Conservation (phyloP, 1,140 invertebrate genomes). For the Cyclargus thomasi region DNA sequence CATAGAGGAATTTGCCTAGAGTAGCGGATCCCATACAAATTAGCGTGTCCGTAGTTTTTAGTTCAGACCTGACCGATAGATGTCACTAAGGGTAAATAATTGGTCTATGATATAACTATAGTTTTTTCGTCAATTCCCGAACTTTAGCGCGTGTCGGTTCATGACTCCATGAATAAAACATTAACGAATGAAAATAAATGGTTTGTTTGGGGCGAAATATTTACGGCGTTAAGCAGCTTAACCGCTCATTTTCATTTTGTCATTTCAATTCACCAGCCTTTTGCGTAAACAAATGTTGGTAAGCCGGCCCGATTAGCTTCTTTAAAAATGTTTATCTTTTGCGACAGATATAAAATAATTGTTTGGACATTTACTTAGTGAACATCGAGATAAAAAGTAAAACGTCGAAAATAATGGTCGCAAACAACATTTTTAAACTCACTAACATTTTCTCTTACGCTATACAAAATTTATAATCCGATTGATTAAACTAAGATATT, state of each 20-base stretch:
- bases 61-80: too few species aligned
- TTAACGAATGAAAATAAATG: conserved; percentile 7
- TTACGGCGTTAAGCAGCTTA: conserved; percentile 11
- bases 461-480: too few species aligned
- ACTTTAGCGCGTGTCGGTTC: neutral
- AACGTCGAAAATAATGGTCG: too few species aligned
- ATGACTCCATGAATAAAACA: conserved; percentile 12
- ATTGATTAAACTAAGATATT: too few species aligned
- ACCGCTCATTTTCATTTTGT: conserved; percentile 5
- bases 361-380: neutral
- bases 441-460: too few species aligned
- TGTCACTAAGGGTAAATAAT: too few species aligned
- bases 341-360: neutral
- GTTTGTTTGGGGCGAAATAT: neutral
- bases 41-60: too few species aligned
- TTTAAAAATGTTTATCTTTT: neutral
- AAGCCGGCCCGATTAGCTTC: neutral
- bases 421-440: too few species aligned
- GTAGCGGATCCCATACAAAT: too few species aligned
- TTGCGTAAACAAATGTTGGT: neutral
- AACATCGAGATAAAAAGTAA: neutral
- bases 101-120: too few species aligned
- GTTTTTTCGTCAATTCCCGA: neutral
- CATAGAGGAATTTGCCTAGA: too few species aligned
- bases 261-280: conserved; percentile 3